Percentiles rank a stretch among this genome's conserved stretches.
Conservation (phyloP, 2,113 vertebrate genomes). For the Eretmochelys imbricata region DNA sequence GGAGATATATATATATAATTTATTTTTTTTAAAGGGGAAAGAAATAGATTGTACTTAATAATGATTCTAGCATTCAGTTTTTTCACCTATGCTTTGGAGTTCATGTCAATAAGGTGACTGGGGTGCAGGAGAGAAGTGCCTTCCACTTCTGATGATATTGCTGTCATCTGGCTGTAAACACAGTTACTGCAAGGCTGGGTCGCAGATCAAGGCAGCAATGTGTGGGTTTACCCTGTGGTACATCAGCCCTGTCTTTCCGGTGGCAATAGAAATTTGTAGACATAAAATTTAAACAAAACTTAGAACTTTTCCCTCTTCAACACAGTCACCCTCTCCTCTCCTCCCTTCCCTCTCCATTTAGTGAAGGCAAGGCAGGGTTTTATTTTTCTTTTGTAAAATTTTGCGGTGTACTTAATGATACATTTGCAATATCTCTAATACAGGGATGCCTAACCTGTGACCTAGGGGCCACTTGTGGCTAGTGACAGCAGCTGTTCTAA, state of each 20-base stretch:
- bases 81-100: not conserved
- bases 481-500: not conserved
- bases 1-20: too few relatives aligned
- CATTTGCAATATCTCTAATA: not conserved
- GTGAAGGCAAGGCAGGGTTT: not conserved
- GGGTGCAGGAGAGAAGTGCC: not conserved
- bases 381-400: not conserved
- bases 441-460: not conserved
- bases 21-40: too few relatives aligned
- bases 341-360: not conserved
- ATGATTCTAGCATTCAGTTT: not conserved
- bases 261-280: not conserved
- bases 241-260: not conserved
- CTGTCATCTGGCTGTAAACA: slow-evolving; percentile 22
- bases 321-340: too few relatives aligned
- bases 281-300: not conserved
- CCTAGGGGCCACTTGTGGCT: not conserved
- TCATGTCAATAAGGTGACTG: slow-evolving; percentile 20
- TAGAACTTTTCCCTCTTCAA: not conserved
- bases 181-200: not conserved
- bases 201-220: not conserved
- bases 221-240: not conserved
- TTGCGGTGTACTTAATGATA: not conserved
- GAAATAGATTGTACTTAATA: not conserved
- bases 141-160: not conserved